Conservation (phyloP, 2,888 invertebrate genomes). For the Drosophila helvetica region DNA sequence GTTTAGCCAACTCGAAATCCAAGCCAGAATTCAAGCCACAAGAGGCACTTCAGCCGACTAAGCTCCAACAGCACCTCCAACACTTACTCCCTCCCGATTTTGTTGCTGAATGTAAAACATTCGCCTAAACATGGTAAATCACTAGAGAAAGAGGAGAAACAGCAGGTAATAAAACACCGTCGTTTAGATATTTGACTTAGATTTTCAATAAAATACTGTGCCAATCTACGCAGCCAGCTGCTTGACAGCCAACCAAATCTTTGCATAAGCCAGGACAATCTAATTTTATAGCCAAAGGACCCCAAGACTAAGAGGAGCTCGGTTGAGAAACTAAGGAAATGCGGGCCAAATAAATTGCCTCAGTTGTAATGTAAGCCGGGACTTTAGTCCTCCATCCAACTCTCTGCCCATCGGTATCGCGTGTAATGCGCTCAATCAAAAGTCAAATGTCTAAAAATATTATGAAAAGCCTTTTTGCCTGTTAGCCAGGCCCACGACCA, state of each 20-base stretch:
- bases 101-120: conserved; percentile 62
- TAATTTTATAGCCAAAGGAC: conserved; percentile 67
- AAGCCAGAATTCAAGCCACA: conserved; percentile 23
- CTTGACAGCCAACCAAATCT: conserved; percentile 52
- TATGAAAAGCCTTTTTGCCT: conserved; percentile 75
- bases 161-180: conserved; percentile 75
- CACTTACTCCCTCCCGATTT: conserved; percentile 16
- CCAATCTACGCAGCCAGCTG: conserved; percentile 47
- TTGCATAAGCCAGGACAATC: conserved; percentile 75
- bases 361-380: conserved; percentile 71
- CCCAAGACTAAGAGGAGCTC: not conserved
- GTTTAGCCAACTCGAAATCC: conserved; percentile 31
- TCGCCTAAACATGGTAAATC: conserved; percentile 55
- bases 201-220: conserved; percentile 73
- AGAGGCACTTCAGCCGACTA: not conserved
- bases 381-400: conserved; percentile 13
- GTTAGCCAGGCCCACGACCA: conserved; percentile 21
- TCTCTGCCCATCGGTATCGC: conserved; percentile 33
- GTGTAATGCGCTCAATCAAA: conserved; percentile 80
- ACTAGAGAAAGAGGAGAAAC: conserved; percentile 16
- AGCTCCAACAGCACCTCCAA: not conserved
- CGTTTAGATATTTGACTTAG: conserved; percentile 76
- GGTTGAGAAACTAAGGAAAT: conserved; percentile 32
- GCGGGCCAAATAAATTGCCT: conserved; percentile 71
- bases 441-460: conserved; percentile 80